A percentile compares a stretch with the other conserved stretches of the same genome.
Conservation (phyloP, 2,797 vertebrate genomes). For the Tapera naevia region DNA sequence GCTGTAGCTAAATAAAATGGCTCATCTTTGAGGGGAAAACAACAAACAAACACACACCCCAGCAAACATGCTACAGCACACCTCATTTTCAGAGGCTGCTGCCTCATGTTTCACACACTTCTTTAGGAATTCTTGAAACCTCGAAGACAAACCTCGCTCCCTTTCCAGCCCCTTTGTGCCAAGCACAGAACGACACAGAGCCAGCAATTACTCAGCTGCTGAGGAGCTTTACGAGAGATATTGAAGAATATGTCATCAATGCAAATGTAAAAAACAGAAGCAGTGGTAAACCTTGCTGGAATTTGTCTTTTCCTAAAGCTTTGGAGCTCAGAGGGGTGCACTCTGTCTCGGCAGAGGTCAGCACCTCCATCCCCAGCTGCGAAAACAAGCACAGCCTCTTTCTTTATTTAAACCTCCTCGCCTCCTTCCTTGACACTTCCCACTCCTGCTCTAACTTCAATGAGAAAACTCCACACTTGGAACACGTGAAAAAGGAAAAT, state of each 20-base stretch:
- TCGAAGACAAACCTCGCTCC: not conserved
- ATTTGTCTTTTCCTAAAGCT: not conserved
- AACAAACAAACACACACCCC: not conserved
- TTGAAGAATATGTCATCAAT: not conserved
- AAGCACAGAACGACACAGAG: not conserved
- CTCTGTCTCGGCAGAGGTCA: not conserved
- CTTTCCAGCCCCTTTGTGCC: not conserved
- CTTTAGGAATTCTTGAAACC: not conserved
- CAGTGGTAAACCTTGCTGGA: not conserved
- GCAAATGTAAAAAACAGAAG: not conserved
- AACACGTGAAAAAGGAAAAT: not conserved
- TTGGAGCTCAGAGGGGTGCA: not conserved
- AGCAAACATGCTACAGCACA: rapidly evolving
- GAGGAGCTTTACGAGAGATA: not conserved
- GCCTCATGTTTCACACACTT: not conserved
- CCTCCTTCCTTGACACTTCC: not conserved
- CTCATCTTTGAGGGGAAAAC: not conserved
- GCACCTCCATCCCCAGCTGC: not conserved
- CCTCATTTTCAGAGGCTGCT: not conserved
- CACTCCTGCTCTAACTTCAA: not conserved
- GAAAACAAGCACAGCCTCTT: not conserved
- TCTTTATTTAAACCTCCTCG: not conserved
- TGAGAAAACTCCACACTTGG: not conserved
- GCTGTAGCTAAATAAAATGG: not conserved
- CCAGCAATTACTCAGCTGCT: not conserved